Evolutionary conservation across 2,113 vertebrate genomes (phyloP), one percentile per base, ranked within the genome.

Genomic region (Tautogolabrus adspersus): DNA sequence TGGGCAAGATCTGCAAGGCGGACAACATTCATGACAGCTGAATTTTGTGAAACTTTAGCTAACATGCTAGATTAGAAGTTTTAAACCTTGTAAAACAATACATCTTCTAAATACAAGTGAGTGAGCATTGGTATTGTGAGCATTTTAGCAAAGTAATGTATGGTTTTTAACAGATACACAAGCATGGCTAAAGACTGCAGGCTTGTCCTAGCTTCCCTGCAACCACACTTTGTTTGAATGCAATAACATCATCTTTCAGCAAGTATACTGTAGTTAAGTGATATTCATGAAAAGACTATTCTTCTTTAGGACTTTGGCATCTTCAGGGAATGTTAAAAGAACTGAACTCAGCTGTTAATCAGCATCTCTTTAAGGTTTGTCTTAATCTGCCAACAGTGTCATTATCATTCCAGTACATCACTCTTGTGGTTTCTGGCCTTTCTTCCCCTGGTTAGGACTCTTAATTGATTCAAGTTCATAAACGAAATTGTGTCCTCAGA

Each of bases 391-490:
- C 79, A 79, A 58, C 65, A 64, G 44, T 81, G 61, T 81, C 76
- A 79, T 83, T 75, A 84, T 77, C 72, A 38, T 72, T 83, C 52
- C 59, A 60, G 30, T 65, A 72, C 80, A 84, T 87, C 63, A 58
- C 37, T 59, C 22, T 10, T 47, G 47, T 72, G 72, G 59, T 78
- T 67, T 79, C 58, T 54, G 44, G 57, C 37, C 72, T 85, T 64
- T 52, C 34, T 59, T 70, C 74, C 63, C 34, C 60, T 69, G 46
- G 56, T 69, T 56, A 77, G 40, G 44, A 49, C 40, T 67, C 51
- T 18, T 70, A 75, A 79, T 62, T 83, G 52, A 68, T 74, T 60
- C 64, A 62, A 60, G 49, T 72, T 85, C 55, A 82, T 81, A 74
- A 72, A 69, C 38, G 71, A 10, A 8, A 72, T 64, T 49, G 61